Percentiles rank a stretch among this genome's conserved stretches.
These are phyloP conservation scores for Piaya cayana DNA, from an alignment of 2,113 vertebrate genomes.

Conservation along the genomic window DNA sequence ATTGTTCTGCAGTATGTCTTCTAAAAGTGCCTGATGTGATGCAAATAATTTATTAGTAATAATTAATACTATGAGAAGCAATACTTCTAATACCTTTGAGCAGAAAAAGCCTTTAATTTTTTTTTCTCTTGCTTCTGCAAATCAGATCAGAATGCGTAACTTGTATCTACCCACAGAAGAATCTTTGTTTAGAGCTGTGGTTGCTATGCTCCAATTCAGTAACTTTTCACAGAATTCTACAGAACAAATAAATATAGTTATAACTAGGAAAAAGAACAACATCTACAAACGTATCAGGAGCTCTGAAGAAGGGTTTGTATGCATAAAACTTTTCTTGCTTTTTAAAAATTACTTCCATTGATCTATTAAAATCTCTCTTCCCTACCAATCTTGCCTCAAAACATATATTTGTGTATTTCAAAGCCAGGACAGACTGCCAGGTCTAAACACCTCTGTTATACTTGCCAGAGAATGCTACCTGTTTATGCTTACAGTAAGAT, in stretches of 20 bases:
- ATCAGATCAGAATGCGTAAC: neutral
- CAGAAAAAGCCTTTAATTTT: neutral
- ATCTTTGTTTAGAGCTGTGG: conserved; percentile 4
- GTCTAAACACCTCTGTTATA: neutral
- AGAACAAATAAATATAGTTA: conserved; percentile 3
- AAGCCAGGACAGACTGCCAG: neutral
- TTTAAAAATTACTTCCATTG: neutral
- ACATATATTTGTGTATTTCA: neutral
- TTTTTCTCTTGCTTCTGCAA: conserved; percentile 7
- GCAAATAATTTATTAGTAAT: conserved; percentile 23
- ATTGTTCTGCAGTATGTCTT: neutral
- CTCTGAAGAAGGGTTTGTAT: neutral
- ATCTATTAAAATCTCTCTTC: neutral
- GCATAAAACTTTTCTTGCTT: neutral
- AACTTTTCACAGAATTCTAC: conserved; percentile 1
- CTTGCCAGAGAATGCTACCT: neutral
- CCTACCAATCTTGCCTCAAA: neutral
- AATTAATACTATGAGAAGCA: neutral
- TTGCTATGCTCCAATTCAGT: conserved; percentile 24
- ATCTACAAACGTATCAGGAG: neutral
- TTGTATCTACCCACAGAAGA: neutral
- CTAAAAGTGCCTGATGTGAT: neutral
- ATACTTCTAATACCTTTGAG: neutral
- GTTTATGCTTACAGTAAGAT: neutral
- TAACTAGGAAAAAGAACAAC: neutral